A percentile compares a stretch with the other conserved stretches of the same genome.
Evolutionary conservation across 2,113 vertebrate genomes (phyloP).

Genomic region (Lontra canadensis): DNA sequence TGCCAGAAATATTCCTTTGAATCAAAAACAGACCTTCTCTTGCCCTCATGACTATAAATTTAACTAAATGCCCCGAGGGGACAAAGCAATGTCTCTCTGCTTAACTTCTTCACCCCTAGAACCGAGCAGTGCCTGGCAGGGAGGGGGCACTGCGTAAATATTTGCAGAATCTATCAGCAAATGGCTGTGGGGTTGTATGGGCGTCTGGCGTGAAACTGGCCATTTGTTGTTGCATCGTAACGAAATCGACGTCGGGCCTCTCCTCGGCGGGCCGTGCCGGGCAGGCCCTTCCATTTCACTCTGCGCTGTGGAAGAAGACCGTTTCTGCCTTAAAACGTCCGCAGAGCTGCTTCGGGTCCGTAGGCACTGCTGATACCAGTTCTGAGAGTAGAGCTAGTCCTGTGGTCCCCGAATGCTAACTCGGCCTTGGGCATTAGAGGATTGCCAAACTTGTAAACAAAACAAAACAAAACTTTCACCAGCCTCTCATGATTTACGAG

Average conservation of each 20-base stretch:
- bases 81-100: background rate
- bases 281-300: fast-evolving
- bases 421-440: background rate
- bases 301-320: background rate
- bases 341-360: background rate
- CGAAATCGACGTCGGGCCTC: background rate
- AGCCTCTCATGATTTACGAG: background rate
- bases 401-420: background rate
- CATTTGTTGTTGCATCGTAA: background rate
- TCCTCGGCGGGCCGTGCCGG: fast-evolving
- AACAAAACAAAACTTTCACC: background rate
- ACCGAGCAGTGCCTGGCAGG: background rate
- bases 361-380: background rate
- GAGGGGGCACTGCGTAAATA: background rate
- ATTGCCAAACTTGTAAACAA: background rate
- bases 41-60: background rate
- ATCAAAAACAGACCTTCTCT: background rate
- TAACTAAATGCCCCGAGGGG: background rate
- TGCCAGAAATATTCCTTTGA: background rate
- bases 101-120: background rate
- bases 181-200: background rate
- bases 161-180: too few relatives aligned
- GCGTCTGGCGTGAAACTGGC: background rate
- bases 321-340: background rate
- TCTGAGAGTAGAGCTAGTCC: background rate